Conservation (phyloP, 2,113 vertebrate species). For the Plecturocebus donacophilus region DNA sequence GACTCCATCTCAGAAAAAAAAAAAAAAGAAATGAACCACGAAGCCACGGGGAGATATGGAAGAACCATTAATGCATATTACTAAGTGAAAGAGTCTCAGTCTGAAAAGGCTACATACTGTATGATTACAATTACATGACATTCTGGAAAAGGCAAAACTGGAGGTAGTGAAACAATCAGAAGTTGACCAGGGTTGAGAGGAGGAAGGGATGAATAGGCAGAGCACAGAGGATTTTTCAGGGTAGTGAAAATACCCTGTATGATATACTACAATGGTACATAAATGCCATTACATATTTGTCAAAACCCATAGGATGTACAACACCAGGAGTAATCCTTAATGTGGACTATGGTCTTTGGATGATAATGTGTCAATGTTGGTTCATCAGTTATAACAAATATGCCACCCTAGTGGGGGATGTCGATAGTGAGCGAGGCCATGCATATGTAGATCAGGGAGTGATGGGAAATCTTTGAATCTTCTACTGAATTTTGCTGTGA, state of each 20-base stretch:
- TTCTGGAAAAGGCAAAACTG: neutral
- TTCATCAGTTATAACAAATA: neutral
- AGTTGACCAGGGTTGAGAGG: neutral
- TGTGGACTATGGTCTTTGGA: neutral
- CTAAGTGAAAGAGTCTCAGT: neutral
- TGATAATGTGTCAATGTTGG: neutral
- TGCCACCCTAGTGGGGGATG: neutral
- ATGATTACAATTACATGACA: neutral
- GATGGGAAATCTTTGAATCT: neutral
- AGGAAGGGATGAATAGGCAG: neutral
- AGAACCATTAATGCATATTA: neutral
- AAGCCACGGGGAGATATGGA: neutral
- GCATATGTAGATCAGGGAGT: neutral
- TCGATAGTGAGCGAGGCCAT: neutral
- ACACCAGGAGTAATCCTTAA: too few species aligned
- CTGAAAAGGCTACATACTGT: neutral
- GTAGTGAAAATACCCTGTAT: neutral
- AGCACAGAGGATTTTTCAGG: neutral
- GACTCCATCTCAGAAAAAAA: neutral
- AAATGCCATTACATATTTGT: neutral
- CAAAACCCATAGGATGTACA: neutral
- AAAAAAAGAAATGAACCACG: neutral
- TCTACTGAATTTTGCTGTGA: neutral
- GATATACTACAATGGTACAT: neutral
- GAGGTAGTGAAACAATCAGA: neutral